These are phyloP conservation scores for Augochlora pura DNA, from an alignment of 1,140 invertebrate species.

Conservation along the genomic window DNA sequence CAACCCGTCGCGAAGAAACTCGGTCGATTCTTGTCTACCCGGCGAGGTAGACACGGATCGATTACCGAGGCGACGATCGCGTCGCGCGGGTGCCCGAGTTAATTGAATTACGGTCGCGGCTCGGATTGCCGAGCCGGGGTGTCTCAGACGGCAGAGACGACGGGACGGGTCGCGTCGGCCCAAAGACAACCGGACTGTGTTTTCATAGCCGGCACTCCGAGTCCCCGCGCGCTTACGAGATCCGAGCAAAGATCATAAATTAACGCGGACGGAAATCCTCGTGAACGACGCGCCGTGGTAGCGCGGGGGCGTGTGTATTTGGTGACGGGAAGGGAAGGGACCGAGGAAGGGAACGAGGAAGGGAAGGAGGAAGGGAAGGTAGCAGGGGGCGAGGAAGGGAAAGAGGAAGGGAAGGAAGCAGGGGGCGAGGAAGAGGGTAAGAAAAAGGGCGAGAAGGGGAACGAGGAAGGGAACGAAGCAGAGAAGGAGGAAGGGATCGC, in stretches of 20 bases:
- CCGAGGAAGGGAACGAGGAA: background rate
- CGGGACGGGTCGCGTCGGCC: background rate
- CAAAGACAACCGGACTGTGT: background rate
- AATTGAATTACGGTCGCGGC: background rate
- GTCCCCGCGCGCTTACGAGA: conserved; percentile 4
- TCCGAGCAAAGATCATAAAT: background rate
- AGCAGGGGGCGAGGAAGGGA: too few relatives aligned
- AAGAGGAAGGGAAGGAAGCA: too few relatives aligned
- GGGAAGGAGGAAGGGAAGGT: too few relatives aligned
- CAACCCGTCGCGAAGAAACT: too few relatives aligned
- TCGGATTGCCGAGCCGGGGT: too few relatives aligned
- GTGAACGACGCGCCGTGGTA: background rate
- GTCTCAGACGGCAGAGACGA: background rate
- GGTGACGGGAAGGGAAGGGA: too few relatives aligned
- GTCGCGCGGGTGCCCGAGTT: background rate
- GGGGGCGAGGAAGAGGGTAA: too few relatives aligned
- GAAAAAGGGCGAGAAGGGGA: background rate
- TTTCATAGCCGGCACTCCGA: background rate
- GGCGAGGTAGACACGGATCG: background rate
- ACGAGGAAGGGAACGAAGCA: too few relatives aligned
- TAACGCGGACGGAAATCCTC: background rate
- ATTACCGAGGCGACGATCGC: background rate
- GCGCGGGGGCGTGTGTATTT: too few relatives aligned
- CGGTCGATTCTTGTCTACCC: background rate
- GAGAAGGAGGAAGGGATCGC: background rate